Evolutionary conservation across 2,888 invertebrate genomes (phyloP), one percentile per base, ranked within the genome.

Genomic region (Plebejus anna): DNA sequence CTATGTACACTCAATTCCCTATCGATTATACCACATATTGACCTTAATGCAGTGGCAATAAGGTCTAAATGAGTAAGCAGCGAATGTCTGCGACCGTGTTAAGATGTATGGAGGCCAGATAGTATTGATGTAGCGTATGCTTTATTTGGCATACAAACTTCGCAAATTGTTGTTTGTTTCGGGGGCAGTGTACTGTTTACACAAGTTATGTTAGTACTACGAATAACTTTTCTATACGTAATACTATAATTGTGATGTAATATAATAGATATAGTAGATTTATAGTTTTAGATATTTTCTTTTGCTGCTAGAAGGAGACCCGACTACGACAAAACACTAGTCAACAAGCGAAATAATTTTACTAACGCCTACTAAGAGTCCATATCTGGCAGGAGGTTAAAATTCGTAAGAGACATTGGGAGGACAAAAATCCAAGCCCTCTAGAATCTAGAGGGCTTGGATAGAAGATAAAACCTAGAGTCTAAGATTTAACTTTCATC

Each of bases 141-240:
- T 66, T 66, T 66, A 66, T 66, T 66, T 66, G 66, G 32, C 66
- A 66, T 32, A 66, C 66, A 66, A 36, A 66, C 32, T 66, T 66
- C 32, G 32, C 66, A 66, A 66, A 66, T 66, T 66, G 66, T 36
- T 66, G 66, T 36, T 66, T 66, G 66, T 66, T 66, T 66, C 66
- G 66, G 66, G 32, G 32, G 4, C 13, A 36, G 32, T 36, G 32
- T 66, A 36, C 66, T 13, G 5, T 36, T 66, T 32, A 32, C 32
- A 36, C 32, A 13, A 4, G 13, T 66, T 66, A 13, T 32, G 13
- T 47, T 47, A 2, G 9, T 9, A 11, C 47, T 66, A 28, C 61
- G n/a, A n/a, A n/a, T 59, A n/a, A n/a, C 22, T 6, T 59, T 59
- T 5, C 1, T 55, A 22, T 22, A 22, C 22, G 22, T 22, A 22